Base-by-base conservation (phyloP, 2,113 vertebrate species). In the Pelmatolapia mariae region DNA sequence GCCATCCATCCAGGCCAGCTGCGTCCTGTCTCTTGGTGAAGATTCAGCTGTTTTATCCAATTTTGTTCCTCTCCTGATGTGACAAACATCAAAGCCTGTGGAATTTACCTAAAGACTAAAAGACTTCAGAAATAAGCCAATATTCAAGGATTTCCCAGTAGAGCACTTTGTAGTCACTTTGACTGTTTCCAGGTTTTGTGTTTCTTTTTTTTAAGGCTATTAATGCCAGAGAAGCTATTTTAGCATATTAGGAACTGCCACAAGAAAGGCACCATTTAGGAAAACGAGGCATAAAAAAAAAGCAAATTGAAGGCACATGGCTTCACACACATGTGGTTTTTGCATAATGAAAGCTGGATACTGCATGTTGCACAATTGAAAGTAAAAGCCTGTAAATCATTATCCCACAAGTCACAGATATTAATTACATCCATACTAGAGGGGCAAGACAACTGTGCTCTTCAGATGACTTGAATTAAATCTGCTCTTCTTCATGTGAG, bases 81-180 rank as follows among this genome's bases (percentile, higher is more conserved):
- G 87, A 50, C 68, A 53, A 83, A 89, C 82, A 89, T 93, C 85
- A 93, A 91, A 89, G 87, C 33, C 40, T n/a, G 16, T 82, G 38
- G 80, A 40, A 76, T 76, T 82, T 73, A 91, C 87, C 86, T 92
- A 80, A 89, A 79, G 56, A 87, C 53, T 68, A 87, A 85, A 81
- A 87, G 38, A 83, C 53, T 43, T 81, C 36, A 83, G 19, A 84
- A 89, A 83, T 68, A 63, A 43, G 31, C 71, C 43, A 53, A 56
- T 71, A 15, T 82, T 87, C 50, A 76, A 82, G 54, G 90, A 71
- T 54, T 87, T 85, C 40, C 50, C 29, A 78, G 18, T 53, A 89
- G 57, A 83, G 26, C 9, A 19, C 26, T 31, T 47, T 8, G 45
- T 78, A 78, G 29, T 78, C 73, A 50, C 18, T 33, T 52, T 78